Conservation (phyloP, 2,797 vertebrate species). For the Ispidina picta region DNA sequence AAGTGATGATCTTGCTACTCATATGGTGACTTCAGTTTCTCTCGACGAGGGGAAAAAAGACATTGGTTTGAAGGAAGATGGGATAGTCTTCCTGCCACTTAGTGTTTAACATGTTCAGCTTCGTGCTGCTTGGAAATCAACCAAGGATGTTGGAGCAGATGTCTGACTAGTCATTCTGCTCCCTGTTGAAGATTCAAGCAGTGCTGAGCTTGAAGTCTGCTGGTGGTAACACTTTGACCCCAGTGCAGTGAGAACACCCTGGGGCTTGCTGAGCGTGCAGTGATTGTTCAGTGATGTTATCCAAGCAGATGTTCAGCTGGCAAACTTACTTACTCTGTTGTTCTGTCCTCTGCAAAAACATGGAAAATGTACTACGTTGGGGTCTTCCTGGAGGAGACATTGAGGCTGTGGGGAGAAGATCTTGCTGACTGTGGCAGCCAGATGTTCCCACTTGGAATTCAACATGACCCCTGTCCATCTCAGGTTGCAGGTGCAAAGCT, state of each 20-base stretch:
- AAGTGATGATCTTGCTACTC: neutral
- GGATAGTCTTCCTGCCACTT: neutral
- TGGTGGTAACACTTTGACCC: neutral
- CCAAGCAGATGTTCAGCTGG: neutral
- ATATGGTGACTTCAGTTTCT: neutral
- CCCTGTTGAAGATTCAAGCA: neutral
- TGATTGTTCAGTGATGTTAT: neutral
- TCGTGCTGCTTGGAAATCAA: slow-evolving; percentile 22
- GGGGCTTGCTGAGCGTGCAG: neutral
- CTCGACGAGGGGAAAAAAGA: neutral
- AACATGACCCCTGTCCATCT: rapidly evolving
- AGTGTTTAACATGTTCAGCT: slow-evolving; percentile 10
- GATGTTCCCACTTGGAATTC: neutral
- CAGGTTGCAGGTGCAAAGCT: neutral
- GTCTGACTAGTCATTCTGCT: neutral
- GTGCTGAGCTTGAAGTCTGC: neutral
- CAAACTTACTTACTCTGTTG: neutral
- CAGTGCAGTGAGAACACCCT: neutral
- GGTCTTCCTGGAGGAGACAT: neutral
- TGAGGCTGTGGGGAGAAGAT: neutral
- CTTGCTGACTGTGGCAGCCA: neutral
- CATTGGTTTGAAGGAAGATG: neutral
- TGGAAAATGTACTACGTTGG: neutral
- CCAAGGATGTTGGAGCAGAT: neutral
- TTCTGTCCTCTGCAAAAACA: neutral